Conservation (phyloP, 2,888 invertebrate genomes). For the Adelphocoris suturalis region DNA sequence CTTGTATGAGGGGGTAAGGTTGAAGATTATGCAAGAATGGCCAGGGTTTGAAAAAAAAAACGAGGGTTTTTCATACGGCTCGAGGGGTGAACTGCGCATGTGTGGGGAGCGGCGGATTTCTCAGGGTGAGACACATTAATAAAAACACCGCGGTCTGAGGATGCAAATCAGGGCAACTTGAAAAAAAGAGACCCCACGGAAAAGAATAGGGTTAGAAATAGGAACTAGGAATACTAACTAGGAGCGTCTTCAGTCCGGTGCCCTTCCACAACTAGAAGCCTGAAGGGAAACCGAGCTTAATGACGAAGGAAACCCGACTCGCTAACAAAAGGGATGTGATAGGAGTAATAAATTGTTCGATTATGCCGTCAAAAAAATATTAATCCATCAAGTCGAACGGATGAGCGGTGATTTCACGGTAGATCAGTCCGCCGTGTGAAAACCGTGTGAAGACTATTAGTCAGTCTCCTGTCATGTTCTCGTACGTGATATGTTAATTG, state of each 20-base stretch:
- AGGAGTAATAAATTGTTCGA: constrained; percentile 60
- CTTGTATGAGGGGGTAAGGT: neutral
- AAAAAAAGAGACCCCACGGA: neutral
- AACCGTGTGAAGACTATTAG: neutral
- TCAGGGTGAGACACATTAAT: constrained; percentile 55
- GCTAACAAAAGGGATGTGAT: constrained; percentile 25
- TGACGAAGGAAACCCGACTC: neutral
- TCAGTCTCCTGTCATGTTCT: constrained; percentile 31
- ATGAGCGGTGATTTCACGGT: constrained; percentile 55
- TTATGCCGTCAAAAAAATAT: constrained; percentile 54
- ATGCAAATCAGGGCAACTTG: constrained; percentile 45
- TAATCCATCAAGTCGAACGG: constrained; percentile 48
- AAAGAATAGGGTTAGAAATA: constrained; percentile 9
- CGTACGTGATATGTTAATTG: constrained; percentile 53
- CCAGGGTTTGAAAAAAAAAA: constrained; percentile 49
- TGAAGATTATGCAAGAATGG: constrained; percentile 56
- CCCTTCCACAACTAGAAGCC: neutral
- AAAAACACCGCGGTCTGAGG: constrained; percentile 54
- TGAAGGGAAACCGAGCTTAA: neutral
- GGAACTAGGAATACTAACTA: constrained; percentile 39
- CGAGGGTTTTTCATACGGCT: neutral
- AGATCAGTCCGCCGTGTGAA: constrained; percentile 49
- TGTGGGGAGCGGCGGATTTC: constrained; percentile 42
- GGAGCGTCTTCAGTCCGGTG: constrained; percentile 18
- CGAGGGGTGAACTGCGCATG: constrained; percentile 38